Conservation (phyloP, 2,113 vertebrate species). For the Boleophthalmus pectinirostris region DNA sequence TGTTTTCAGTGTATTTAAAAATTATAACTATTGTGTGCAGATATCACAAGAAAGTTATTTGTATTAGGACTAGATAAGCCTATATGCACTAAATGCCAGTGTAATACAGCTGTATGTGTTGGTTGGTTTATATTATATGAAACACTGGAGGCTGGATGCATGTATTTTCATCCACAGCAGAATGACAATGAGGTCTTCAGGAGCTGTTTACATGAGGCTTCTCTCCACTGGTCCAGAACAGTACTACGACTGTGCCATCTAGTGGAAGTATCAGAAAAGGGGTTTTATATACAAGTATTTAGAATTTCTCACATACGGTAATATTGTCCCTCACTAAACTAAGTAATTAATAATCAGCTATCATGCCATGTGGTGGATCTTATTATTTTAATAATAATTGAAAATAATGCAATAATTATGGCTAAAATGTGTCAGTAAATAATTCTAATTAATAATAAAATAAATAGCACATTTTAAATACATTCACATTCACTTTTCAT, state of each 20-base stretch:
- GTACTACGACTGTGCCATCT: slow-evolving; percentile 39
- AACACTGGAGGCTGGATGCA: slow-evolving; percentile 1
- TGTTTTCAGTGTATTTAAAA: neutral
- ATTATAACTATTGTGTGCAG: neutral
- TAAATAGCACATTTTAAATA: neutral
- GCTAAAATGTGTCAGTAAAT: neutral
- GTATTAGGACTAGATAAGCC: neutral
- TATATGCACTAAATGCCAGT: neutral
- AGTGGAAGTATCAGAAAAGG: slow-evolving; percentile 38
- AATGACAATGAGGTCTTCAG: slow-evolving; percentile 4
- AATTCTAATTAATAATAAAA: neutral
- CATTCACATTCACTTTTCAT: neutral
- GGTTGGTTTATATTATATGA: neutral
- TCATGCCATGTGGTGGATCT: too few species aligned
- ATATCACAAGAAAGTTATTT: too few species aligned
- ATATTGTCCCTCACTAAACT: neutral
- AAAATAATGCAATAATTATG: neutral
- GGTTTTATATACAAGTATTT: neutral
- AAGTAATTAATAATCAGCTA: neutral
- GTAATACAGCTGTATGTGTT: neutral
- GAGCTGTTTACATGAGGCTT: neutral
- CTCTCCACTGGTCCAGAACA: slow-evolving; percentile 4
- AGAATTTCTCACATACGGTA: neutral
- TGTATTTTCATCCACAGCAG: neutral
- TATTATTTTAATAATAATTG: too few species aligned